Percentiles rank a stretch among this genome's conserved stretches.
These are phyloP conservation scores for Erythrolamprus reginae DNA, from an alignment of 2,113 vertebrate genomes.

Conservation along the genomic window DNA sequence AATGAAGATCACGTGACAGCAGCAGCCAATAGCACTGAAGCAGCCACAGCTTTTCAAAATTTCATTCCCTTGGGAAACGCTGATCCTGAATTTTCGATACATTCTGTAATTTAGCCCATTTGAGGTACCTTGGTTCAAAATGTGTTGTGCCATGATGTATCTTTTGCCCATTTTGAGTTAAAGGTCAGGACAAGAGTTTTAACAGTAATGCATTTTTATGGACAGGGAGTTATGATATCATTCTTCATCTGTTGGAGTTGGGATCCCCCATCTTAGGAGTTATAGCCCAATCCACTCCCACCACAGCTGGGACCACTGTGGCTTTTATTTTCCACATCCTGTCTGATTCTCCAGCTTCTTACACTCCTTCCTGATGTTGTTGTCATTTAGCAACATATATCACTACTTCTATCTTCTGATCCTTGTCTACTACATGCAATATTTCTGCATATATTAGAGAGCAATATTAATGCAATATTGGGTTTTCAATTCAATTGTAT, in stretches of 20 bases:
- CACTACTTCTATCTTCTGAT: not conserved
- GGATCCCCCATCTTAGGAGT: not conserved
- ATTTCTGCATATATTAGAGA: too few relatives aligned
- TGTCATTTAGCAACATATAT: not conserved
- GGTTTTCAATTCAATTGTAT: too few relatives aligned
- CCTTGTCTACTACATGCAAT: too few relatives aligned
- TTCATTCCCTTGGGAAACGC: not conserved
- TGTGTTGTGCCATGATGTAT: not conserved
- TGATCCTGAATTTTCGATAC: not conserved
- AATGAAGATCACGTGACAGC: too few relatives aligned
- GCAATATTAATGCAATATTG: too few relatives aligned
- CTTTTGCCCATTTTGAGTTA: not conserved
- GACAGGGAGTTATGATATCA: not conserved
- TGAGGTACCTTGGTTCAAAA: not conserved
- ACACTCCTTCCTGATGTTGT: not conserved
- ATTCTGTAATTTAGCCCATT: not conserved
- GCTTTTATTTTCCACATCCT: not conserved
- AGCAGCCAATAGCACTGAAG: not conserved
- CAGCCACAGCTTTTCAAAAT: not conserved
- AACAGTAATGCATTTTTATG: not conserved
- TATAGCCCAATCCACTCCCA: not conserved
- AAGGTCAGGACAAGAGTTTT: not conserved
- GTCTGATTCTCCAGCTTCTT: not conserved
- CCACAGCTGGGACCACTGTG: not conserved
- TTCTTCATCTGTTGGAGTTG: not conserved